These are phyloP conservation scores for Coracopsis vasa DNA, from an alignment of 2,113 vertebrate species.

Conservation along the genomic window DNA sequence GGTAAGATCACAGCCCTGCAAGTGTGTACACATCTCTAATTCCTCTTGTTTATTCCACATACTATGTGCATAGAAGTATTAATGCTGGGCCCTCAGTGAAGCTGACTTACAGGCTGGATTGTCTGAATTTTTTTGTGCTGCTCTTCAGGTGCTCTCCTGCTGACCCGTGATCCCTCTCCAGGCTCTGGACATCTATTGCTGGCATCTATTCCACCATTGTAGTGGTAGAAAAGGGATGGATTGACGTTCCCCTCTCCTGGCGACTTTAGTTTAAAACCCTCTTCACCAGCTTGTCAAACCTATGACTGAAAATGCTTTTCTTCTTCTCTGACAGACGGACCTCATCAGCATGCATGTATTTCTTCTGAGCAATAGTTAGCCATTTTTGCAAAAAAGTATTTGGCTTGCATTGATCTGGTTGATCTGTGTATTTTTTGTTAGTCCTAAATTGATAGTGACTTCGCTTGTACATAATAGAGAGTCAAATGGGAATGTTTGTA, in stretches of 20 bases:
- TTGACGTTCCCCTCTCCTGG: not conserved
- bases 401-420: not conserved
- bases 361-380: not conserved
- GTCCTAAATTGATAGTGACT: not conserved
- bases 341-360: not conserved
- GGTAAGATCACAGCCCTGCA: not conserved
- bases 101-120: not conserved
- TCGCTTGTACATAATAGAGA: not conserved
- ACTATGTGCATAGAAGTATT: not conserved
- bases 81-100: not conserved
- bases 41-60: not conserved
- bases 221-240: not conserved
- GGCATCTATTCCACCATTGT: not conserved
- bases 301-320: not conserved
- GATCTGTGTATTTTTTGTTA: not conserved
- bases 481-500: not conserved
- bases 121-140: not conserved
- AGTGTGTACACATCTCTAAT: not conserved
- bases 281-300: not conserved
- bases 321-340: not conserved
- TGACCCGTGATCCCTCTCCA: not conserved
- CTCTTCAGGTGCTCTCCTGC: not conserved
- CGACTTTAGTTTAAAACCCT: not conserved
- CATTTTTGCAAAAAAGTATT: not conserved
- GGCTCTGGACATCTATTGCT: not conserved